Base-by-base conservation (phyloP, 2,888 invertebrate genomes). In the Rugalucina vietnamica region DNA sequence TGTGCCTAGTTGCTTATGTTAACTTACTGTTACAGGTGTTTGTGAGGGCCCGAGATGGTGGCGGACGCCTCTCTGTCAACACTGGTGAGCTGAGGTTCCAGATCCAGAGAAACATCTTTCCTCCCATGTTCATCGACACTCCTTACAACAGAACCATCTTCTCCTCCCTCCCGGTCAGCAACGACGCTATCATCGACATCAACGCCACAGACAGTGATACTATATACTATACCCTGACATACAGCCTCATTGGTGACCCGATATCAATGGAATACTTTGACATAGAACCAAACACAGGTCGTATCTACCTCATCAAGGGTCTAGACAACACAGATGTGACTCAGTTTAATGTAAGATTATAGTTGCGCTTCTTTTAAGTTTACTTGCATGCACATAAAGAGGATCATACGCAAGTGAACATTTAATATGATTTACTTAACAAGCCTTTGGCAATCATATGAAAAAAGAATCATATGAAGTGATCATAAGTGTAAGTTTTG, bases 221-320 rank as follows among this genome's bases (percentile, higher is more conserved):
- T 27, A 49, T 65, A 8, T 88, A 84, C 76, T 82, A 80, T 37
- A 12, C 10, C 1, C 76, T 93, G 14, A 83, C 70, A 0, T 93
- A 91, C 74, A 34, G 54, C 5, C 82, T 93, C 32, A 83, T 89
- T 37, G 91, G 91, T 10, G 88, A 86, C 49, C 76, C 82, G 21
- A 34, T 34, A 24, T 89, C 91, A 5, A 78, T 80, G 1, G 81
- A 83, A 37, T 92, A 91, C 87, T 93, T 93, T 79, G 36, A 60
- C 1, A 87, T 93, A 14, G 82, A 91, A 71, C 12, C 76, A 29
- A 39, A 27, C 1, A 84, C 65, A 57, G 93, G 93, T 18, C 73
- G 65, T 4, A 89, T 93, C 34, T 87, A 81, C 2, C 76, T 92
- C 60, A 72, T 75, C 12, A 71, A 79, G 2, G 88, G 90, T 65